A percentile compares a stretch with the other conserved stretches of the same genome.
Evolutionary conservation across 2,113 vertebrate genomes (phyloP).

Genomic region (Microcebus tavaratra): DNA sequence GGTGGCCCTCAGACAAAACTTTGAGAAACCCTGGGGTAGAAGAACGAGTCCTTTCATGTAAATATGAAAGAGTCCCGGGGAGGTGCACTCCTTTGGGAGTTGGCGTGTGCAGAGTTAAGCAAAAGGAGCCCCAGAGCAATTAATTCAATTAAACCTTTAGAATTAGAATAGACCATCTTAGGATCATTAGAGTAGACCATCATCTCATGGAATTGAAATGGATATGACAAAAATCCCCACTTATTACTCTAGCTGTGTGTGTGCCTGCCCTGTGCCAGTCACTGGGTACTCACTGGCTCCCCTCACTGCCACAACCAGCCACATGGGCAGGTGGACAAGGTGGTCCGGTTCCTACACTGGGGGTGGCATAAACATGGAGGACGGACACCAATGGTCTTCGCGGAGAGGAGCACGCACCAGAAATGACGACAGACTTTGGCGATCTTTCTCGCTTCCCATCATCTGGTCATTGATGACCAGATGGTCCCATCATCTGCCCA

Average conservation of each 20-base stretch:
- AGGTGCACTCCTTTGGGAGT: not conserved
- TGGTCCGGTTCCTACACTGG: not conserved
- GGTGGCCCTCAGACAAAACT: not conserved
- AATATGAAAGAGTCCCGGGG: not conserved
- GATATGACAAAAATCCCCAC: not conserved
- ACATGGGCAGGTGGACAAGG: no score
- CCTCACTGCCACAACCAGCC: not conserved
- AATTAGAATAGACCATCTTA: not conserved
- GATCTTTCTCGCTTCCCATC: not conserved
- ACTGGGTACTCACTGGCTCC: not conserved
- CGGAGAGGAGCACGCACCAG: accelerated
- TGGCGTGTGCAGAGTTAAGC: not conserved
- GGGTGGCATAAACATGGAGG: not conserved
- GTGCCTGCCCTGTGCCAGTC: not conserved
- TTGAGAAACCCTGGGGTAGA: not conserved
- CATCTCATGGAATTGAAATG: not conserved
- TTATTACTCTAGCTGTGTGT: not conserved
- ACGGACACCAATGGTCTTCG: not conserved
- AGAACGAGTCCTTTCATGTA: not conserved
- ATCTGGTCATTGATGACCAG: not conserved
- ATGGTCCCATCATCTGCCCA: no score
- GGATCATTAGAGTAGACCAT: no score
- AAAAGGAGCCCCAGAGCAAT: not conserved
- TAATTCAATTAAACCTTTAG: not conserved
- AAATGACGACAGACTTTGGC: not conserved